Base-by-base conservation (phyloP, 2,888 invertebrate genomes). In the Dryomyza anilis region DNA sequence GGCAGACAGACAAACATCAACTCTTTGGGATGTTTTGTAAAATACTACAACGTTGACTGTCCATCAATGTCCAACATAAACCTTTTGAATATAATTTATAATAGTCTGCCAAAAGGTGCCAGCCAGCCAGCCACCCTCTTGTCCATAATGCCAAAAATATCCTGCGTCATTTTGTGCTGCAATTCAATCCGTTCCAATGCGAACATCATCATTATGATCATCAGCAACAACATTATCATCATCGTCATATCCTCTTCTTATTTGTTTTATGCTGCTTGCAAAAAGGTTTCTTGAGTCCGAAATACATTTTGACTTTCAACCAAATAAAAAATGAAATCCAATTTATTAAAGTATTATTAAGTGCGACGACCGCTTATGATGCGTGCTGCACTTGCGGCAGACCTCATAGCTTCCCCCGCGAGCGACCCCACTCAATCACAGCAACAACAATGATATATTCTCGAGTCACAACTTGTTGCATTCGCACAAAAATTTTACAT, bases 331-430 rank as follows among this genome's bases (percentile, higher is more conserved):
- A 81, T 81, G 80, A 79, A 81, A 79, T 81, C 80, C 80, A 80
- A 81, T 81, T 81, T 81, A 81, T 81, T 81, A 81, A 72, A 81
- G 81, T 80, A 81, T 81, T 81, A 81, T 79, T 81, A 81, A 81
- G 81, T 81, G 81, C 80, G 79, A 81, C 72, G 74, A 67, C 68
- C 71, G 69, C 71, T 70, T 69, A 67, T 66, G 63, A 56, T n/a
- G 56, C 55, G 16, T n/a, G n/a, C n/a, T 69, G 69, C 70, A 69
- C 67, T 69, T 70, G 69, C 71, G 30, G n/a, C 48, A 39, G 46
- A 21, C 33, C 7, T 7, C 59, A 29, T 2, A 46, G 3, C 33
- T 10, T 3, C 36, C 53, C 3, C n/a, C 53, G 6, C 14, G 33
- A 21, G 19, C 33, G 8, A 23, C 25, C 23, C 29, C 4, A 33